A percentile compares a stretch with the other conserved stretches of the same genome.
These are phyloP conservation scores for Salmo trutta DNA, from an alignment of 2,797 vertebrate genomes.

Conservation along the genomic window DNA sequence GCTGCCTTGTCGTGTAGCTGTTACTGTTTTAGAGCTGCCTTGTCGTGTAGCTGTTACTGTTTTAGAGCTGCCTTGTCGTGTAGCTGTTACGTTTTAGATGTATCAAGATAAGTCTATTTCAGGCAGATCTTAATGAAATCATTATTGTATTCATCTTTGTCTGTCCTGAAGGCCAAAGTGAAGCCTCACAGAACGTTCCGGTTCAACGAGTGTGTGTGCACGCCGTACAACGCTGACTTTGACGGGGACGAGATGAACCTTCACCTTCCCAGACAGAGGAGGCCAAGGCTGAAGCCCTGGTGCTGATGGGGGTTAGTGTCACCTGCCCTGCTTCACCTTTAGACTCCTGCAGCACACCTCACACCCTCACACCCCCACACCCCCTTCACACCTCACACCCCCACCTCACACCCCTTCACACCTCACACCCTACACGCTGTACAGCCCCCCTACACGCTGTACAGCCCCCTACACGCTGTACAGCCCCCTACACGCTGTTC, in stretches of 20 bases:
- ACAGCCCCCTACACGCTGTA: too few species aligned
- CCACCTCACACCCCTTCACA: too few species aligned
- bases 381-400: too few species aligned
- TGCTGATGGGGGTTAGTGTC: conserved; percentile 92
- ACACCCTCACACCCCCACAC: too few species aligned
- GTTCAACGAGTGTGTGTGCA: conserved; percentile 98
- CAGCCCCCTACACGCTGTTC: too few species aligned
- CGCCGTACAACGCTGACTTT: conserved; percentile 97
- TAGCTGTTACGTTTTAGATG: too few species aligned
- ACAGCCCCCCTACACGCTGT: too few species aligned
- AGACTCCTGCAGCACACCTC: neutral
- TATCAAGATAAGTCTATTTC: neutral
- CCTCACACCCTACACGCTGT: too few species aligned
- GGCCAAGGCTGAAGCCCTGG: conserved; percentile 95
- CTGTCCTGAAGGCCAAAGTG: conserved; percentile 81
- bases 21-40: too few species aligned
- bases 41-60: too few species aligned
- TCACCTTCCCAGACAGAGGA: conserved; percentile 97
- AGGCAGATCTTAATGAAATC: neutral
- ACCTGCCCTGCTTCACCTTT: neutral
- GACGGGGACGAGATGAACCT: conserved; percentile 99
- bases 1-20: too few species aligned
- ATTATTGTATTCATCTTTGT: neutral
- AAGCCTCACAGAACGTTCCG: conserved; percentile 96
- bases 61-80: too few species aligned